phyloP scores from a whole-genome alignment of 2,797 vertebrate genomes.

The Poeciliopsis infans region DNA sequence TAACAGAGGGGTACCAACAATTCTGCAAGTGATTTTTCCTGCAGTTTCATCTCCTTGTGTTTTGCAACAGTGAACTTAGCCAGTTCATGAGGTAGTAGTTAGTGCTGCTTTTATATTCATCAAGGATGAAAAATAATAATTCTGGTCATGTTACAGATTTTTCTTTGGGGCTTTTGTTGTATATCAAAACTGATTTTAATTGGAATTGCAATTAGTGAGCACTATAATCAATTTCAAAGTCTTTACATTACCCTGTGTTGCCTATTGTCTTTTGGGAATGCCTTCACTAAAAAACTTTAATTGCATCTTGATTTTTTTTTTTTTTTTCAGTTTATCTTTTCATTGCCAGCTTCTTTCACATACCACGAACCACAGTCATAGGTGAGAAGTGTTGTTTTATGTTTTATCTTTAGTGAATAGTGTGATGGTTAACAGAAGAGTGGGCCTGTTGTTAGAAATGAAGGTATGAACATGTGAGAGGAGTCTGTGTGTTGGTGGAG shows the following conservation, averaged over 20 bases:
- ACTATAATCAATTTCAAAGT: conserved; percentile 32
- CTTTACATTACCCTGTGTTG: conserved; percentile 27
- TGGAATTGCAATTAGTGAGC: conserved; percentile 5
- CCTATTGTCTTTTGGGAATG: conserved; percentile 23
- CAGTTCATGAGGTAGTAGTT: not conserved
- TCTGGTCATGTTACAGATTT: not conserved
- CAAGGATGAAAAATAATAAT: not conserved
- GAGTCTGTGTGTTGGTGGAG: conserved; percentile 73
- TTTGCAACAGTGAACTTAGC: not conserved
- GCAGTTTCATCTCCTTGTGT: not conserved
- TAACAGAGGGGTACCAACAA: not conserved
- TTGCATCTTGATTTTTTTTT: conserved; percentile 6
- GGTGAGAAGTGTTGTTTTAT: conserved; percentile 30
- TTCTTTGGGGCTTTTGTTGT: conserved; percentile 8
- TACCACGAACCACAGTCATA: not conserved
- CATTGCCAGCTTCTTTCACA: not conserved
- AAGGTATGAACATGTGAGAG: conserved; percentile 65
- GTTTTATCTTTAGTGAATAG: conserved; percentile 37
- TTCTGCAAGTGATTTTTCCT: not conserved
- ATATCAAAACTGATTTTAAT: conserved; percentile 29
- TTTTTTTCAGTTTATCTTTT: conserved; percentile 16
- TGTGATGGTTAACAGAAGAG: conserved; percentile 54
- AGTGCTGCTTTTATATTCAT: not conserved
- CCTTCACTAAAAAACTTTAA: conserved; percentile 24
- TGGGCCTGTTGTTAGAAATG: conserved; percentile 67